Evolutionary conservation across 2,888 invertebrate genomes (phyloP).

Genomic region (Molanna angustata): DNA sequence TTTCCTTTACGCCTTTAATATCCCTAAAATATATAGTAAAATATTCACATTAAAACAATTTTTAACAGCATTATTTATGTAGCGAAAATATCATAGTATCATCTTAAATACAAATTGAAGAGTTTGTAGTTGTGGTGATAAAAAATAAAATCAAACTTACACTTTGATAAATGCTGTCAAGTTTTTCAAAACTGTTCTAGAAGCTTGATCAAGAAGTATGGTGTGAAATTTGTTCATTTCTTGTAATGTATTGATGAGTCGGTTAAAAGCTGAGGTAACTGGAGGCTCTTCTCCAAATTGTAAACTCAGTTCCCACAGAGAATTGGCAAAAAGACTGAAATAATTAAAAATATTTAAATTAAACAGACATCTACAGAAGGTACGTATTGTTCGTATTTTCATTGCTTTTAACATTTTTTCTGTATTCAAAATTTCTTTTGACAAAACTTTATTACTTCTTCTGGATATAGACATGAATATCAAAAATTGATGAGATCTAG

Average conservation of each 20-base stretch:
- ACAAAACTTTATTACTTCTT: no score
- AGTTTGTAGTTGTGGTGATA: no score
- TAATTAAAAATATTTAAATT: background rate
- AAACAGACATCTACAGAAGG: background rate
- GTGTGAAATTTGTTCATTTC: conserved; percentile 94
- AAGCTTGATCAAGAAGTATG: conserved; percentile 87
- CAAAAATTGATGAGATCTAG: no score
- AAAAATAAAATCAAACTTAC: conserved; percentile 50
- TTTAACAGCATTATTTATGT: no score
- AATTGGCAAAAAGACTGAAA: conserved; percentile 75
- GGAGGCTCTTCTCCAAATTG: conserved; percentile 84
- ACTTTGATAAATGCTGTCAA: conserved; percentile 85
- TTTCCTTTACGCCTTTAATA: conserved; percentile 87
- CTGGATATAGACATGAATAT: no score
- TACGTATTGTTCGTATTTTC: background rate
- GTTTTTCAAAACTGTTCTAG: conserved; percentile 86
- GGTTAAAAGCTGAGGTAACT: conserved; percentile 71
- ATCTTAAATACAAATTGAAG: no score
- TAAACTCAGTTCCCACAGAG: conserved; percentile 84
- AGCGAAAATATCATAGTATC: no score
- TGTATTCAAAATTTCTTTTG: no score
- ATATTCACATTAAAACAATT: background rate
- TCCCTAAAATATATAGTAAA: conserved; percentile 57
- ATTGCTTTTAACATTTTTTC: no score
- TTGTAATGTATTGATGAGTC: conserved; percentile 67